These are phyloP conservation scores for Phylloscopus whistleri DNA, from an alignment of 2,113 vertebrate genomes.

Conservation along the genomic window DNA sequence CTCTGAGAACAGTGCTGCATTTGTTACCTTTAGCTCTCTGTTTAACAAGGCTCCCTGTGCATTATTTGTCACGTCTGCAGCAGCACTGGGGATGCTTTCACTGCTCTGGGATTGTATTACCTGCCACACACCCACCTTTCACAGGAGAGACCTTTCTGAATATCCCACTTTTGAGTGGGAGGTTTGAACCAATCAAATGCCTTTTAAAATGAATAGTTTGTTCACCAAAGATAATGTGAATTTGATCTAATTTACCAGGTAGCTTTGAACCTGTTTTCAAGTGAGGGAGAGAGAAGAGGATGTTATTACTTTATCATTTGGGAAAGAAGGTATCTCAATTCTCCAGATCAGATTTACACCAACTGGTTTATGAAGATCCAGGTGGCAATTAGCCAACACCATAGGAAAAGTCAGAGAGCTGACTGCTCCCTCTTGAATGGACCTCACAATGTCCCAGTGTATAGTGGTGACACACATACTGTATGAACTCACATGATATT, in stretches of 20 bases:
- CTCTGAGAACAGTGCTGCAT: background rate
- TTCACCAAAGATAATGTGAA: background rate
- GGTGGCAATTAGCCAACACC: background rate
- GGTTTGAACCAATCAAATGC: background rate
- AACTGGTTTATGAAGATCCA: background rate
- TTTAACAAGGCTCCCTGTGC: background rate
- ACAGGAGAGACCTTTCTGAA: background rate
- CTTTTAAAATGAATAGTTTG: background rate
- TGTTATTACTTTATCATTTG: background rate
- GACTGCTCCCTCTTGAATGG: background rate
- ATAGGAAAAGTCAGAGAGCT: background rate
- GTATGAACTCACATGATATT: background rate
- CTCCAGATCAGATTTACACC: background rate
- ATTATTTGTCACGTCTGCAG: background rate
- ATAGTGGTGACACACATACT: fast-evolving
- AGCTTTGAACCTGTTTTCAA: background rate
- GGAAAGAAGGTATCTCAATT: background rate
- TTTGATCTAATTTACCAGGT: background rate
- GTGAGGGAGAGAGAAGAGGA: background rate
- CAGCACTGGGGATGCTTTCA: background rate
- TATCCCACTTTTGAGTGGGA: background rate
- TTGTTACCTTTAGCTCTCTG: background rate
- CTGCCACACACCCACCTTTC: background rate
- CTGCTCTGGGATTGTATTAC: background rate
- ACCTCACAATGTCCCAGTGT: background rate